A percentile compares a stretch with the other conserved stretches of the same genome.
Evolutionary conservation across 2,113 vertebrate genomes (phyloP).

Genomic region (Phrynosoma blainvillii): DNA sequence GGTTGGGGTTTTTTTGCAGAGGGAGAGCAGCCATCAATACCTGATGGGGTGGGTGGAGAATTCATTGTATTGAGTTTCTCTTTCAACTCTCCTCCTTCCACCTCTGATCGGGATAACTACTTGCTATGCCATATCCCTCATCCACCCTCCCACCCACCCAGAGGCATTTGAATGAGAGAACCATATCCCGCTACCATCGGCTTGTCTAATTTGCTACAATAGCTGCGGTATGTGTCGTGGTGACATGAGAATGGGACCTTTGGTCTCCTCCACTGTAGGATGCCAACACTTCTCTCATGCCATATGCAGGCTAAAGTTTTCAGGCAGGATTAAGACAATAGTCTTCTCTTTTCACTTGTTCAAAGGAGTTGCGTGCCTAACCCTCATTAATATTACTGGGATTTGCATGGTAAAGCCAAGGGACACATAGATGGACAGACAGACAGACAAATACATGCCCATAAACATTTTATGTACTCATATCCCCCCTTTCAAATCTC

Average conservation of each 20-base stretch:
- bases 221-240: not conserved
- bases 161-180: accelerated
- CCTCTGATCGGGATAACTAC: not conserved
- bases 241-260: not conserved
- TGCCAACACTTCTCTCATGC: not conserved
- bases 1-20: not conserved
- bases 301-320: slow-evolving; percentile 3
- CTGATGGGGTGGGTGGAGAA: not conserved
- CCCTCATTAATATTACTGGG: not conserved
- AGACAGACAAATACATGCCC: accelerated
- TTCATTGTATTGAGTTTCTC: not conserved
- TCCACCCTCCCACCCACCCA: not conserved
- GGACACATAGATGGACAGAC: not conserved
- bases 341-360: not conserved
- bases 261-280: accelerated
- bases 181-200: accelerated
- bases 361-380: not conserved
- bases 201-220: not conserved
- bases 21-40: not conserved
- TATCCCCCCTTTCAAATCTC: not conserved
- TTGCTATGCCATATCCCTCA: not conserved
- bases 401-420: not conserved
- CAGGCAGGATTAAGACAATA: accelerated
- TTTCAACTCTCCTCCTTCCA: not conserved
- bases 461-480: not conserved